Percentiles rank a stretch among this genome's conserved stretches.
These are phyloP conservation scores for Zaprionus nigranus DNA, from an alignment of 1,140 invertebrate species.

Conservation along the genomic window DNA sequence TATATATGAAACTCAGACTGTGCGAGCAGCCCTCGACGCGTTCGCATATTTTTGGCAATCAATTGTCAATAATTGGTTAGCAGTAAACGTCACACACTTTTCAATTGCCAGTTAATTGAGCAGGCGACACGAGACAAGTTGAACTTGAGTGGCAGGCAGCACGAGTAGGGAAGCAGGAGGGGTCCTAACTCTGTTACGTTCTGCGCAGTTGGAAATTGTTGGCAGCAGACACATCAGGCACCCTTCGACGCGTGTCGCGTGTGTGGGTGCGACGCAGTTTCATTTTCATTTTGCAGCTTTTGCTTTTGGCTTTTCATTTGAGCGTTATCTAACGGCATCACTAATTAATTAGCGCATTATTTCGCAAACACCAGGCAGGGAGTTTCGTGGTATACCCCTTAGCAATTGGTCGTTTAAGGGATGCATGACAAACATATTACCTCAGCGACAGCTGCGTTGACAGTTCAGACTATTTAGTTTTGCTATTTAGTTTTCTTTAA, in stretches of 20 bases:
- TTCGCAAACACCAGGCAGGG: conserved; percentile 21
- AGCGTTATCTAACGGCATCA: conserved; percentile 56
- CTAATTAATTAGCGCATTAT: conserved; percentile 67
- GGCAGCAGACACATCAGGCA: background rate
- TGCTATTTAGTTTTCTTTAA: background rate
- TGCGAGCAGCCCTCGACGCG: conserved; percentile 35
- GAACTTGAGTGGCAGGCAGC: background rate
- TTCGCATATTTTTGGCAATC: conserved; percentile 70
- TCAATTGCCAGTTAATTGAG: conserved; percentile 69
- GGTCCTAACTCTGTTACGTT: conserved; percentile 29
- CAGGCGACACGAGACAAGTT: conserved; percentile 13
- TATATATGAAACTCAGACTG: background rate
- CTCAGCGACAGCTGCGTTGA: background rate
- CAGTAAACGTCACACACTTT: conserved; percentile 51
- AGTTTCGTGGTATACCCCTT: conserved; percentile 20
- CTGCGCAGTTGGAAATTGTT: conserved; percentile 44
- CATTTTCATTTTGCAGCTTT: conserved; percentile 13
- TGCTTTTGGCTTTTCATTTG: conserved; percentile 13
- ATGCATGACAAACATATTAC: background rate
- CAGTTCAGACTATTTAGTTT: background rate
- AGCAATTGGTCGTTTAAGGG: background rate
- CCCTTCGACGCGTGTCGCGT: conserved; percentile 11
- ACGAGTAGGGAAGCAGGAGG: too few relatives aligned
- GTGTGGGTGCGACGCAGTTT: conserved; percentile 13
- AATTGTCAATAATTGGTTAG: conserved; percentile 45